Base-by-base conservation (phyloP, 2,888 invertebrate genomes). In the Sympetrum striolatum region DNA sequence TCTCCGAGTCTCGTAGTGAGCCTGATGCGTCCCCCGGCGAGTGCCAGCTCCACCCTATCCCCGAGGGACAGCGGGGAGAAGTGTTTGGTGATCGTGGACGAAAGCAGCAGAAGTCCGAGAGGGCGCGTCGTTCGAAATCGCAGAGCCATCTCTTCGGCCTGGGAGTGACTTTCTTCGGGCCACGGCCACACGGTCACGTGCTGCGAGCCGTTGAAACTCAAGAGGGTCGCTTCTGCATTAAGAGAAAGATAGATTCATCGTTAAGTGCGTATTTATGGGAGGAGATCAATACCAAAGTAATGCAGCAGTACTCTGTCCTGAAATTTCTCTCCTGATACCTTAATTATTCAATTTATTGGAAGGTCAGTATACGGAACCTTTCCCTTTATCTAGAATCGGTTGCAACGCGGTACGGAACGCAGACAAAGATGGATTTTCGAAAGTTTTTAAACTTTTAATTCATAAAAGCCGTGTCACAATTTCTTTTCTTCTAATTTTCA, bases 161-260 rank as follows among this genome's bases (percentile, higher is more conserved):
- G 98, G 0, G 98, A 97, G 93, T 94, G 95, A 90, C 96, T 95
- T 91, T 97, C 97, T 91, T 97, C 97, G n/a, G 96, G 95, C 91
- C 97, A 92, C 92, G 94, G 94, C 82, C 96, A 95, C 8, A 98
- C 96, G 64, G 96, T 96, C 94, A 98, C 96, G 93, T 98, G 97
- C 93, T 98, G 98, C 39, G 97, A 96, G 64, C 98, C 98, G 93
- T 98, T 98, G 93, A 98, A 96, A 92, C 96, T 96, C 91, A 99
- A 95, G 2, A 98, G 98, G 12, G 98, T 96, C 0, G 98, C 97
- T 93, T 98, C 98, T 97, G 95, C n/a, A n/a, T 91, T 94, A 94
- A 90, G 82, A 91, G 25, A 90, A 10, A 10, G 37, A 14, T 80
- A 12, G 0, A 79, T 25, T 79, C n/a, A n/a, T n/a, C 22, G 10